Conservation (phyloP, 2,797 vertebrate genomes). For the Holocentrus rufus region DNA sequence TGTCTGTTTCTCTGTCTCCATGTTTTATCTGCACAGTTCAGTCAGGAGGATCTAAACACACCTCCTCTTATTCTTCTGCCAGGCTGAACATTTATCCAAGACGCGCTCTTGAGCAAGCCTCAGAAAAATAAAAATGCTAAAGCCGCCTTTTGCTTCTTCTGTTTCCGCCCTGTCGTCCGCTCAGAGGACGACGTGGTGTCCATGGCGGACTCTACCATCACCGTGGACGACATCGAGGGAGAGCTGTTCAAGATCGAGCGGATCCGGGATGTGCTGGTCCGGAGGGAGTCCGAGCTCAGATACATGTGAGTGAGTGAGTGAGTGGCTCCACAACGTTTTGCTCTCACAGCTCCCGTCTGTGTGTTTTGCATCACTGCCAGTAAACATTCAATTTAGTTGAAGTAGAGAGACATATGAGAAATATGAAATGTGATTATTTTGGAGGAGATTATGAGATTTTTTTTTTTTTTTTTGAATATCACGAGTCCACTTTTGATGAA, state of each 20-base stretch:
- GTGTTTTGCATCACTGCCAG: too few relatives aligned
- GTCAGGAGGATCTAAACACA: background rate
- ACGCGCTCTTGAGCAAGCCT: background rate
- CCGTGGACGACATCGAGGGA: conserved; percentile 87
- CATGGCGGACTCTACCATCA: conserved; percentile 90
- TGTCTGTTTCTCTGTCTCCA: too few relatives aligned
- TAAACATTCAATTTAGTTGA: too few relatives aligned
- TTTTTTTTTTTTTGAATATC: too few relatives aligned
- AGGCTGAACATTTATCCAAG: background rate
- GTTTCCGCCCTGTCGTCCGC: background rate
- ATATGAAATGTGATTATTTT: too few relatives aligned
- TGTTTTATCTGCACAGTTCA: too few relatives aligned
- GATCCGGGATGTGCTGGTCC: conserved; percentile 87
- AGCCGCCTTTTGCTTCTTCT: background rate
- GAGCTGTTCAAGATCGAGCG: conserved; percentile 90
- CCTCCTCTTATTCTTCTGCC: background rate
- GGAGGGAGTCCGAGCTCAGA: conserved; percentile 91
- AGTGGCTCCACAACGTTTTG: too few relatives aligned
- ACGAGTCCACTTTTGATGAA: too few relatives aligned
- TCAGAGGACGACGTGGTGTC: conserved; percentile 84
- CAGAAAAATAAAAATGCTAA: background rate
- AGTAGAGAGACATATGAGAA: too few relatives aligned
- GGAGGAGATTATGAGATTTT: too few relatives aligned
- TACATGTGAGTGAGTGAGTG: too few relatives aligned
- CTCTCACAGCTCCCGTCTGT: too few relatives aligned